Evolutionary conservation across 1,140 invertebrate genomes (phyloP), one percentile per base, ranked within the genome.

Genomic region (Hydropsyche tenuis): DNA sequence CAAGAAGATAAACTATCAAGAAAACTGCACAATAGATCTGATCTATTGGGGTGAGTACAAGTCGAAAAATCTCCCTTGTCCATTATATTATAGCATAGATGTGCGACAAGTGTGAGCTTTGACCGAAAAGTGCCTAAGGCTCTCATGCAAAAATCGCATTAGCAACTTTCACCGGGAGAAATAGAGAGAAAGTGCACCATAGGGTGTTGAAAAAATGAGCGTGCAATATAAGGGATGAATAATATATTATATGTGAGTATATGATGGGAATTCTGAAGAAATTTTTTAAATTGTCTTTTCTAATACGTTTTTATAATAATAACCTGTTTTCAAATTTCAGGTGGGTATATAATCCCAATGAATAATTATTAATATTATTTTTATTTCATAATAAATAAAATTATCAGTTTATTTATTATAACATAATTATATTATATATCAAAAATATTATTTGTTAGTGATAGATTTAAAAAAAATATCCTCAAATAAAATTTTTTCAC

Each of bases 121-220:
- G 48, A 18, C 30, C 16, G 68, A 70, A 42, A 70, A n/a, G 12
- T 16, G 48, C 25, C 23, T 9, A n/a, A 69, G 23, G 72, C 53
- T 69, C 27, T 69, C 73, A 77, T 77, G 75, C 75, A 77, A 77
- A 77, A 74, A 74, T 77, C 69, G 62, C 75, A 77, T 77, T 77
- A 77, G 65, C 46, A 56, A 30, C 45, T 25, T 60, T 22, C 23
- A 25, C 25, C 60, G 23, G 12, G 11, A 12, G 22, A 60, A 63
- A 62, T 22, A 43, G 16, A 65, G 14, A 65, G 37, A 16, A 43
- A 27, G 12, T 22, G 30, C 51, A 20, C 4, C 56, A 20, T 9
- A 45, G 23, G 30, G 27, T 14, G n/a, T 42, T 22, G 23, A 23
- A 11, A 22, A n/a, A 23, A 53, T 16, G 4, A 7, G n/a, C n/a